phyloP scores from a whole-genome alignment of 1,140 invertebrate genomes.

The Hypothenemus hampei region DNA sequence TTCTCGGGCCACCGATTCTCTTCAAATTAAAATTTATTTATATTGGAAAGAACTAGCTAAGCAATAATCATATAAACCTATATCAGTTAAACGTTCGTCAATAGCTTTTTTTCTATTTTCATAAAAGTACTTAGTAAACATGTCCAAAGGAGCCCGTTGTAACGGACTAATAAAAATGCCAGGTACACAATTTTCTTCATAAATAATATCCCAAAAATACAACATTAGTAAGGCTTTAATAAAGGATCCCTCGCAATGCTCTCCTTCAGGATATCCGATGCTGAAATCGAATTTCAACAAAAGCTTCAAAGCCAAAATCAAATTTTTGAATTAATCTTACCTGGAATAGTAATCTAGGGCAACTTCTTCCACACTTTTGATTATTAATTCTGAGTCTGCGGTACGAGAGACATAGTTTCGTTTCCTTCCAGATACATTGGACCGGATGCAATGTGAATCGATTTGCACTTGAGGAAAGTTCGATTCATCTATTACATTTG shows the following conservation, averaged over 20 bases:
- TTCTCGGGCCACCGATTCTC: constrained; percentile 28
- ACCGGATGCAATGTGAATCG: constrained; percentile 4
- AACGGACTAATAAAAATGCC: constrained; percentile 34
- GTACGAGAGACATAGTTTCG: constrained; percentile 18
- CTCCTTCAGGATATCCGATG: constrained; percentile 28
- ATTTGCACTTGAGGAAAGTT: constrained; percentile 6
- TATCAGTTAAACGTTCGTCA: constrained; percentile 33
- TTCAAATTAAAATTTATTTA: no score
- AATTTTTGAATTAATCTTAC: constrained; percentile 1
- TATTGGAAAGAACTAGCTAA: neutral
- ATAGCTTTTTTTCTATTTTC: constrained; percentile 36
- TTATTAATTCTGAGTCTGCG: neutral
- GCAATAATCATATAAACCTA: neutral
- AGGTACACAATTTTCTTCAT: constrained; percentile 26
- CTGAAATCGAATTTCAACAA: neutral
- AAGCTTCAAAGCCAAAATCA: neutral
- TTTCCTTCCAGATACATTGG: constrained; percentile 22
- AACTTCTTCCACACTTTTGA: constrained; percentile 32
- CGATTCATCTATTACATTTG: neutral
- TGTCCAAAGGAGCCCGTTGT: constrained; percentile 37
- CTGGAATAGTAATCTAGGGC: constrained; percentile 33
- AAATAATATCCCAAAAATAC: constrained; percentile 42
- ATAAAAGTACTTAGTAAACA: constrained; percentile 36
- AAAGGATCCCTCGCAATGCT: constrained; percentile 37
- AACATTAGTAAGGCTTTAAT: constrained; percentile 31